phyloP scores from a whole-genome alignment of 2,888 invertebrate genomes.

The Sinotaia quadrata region DNA sequence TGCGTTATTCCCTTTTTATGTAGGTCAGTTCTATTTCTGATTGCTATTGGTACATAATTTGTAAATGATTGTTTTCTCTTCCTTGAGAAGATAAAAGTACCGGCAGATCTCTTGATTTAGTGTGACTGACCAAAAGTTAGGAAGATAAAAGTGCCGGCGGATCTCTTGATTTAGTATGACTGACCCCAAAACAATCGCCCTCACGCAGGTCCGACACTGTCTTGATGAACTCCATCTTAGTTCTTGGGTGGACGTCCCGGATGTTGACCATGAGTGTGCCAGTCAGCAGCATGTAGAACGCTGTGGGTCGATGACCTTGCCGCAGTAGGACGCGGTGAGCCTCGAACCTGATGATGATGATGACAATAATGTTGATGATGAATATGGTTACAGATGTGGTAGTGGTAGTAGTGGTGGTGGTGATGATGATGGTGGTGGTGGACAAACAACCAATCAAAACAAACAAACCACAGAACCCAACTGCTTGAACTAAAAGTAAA shows the following conservation, averaged over 20 bases:
- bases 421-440: too few relatives aligned
- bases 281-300: slow-evolving; percentile 57
- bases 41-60: not conserved
- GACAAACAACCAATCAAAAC: too few relatives aligned
- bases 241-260: slow-evolving; percentile 44
- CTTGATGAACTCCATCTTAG: slow-evolving; percentile 48
- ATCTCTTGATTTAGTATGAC: too few relatives aligned
- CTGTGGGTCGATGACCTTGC: slow-evolving; percentile 55
- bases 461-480: too few relatives aligned
- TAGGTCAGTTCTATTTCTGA: not conserved
- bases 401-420: too few relatives aligned
- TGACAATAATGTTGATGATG: too few relatives aligned
- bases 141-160: too few relatives aligned
- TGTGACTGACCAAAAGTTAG: too few relatives aligned
- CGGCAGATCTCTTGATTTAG: too few relatives aligned
- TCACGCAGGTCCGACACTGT: slow-evolving; percentile 53
- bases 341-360: slow-evolving; percentile 48
- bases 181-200: slow-evolving; percentile 62
- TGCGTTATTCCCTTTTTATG: too few relatives aligned
- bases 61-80: not conserved
- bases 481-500: too few relatives aligned
- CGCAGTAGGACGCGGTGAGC: slow-evolving; percentile 53
- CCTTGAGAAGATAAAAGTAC: not conserved
- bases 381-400: too few relatives aligned
- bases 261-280: slow-evolving; percentile 59